Base-by-base conservation (phyloP, 2,113 vertebrate genomes). In the Pandion haliaetus region DNA sequence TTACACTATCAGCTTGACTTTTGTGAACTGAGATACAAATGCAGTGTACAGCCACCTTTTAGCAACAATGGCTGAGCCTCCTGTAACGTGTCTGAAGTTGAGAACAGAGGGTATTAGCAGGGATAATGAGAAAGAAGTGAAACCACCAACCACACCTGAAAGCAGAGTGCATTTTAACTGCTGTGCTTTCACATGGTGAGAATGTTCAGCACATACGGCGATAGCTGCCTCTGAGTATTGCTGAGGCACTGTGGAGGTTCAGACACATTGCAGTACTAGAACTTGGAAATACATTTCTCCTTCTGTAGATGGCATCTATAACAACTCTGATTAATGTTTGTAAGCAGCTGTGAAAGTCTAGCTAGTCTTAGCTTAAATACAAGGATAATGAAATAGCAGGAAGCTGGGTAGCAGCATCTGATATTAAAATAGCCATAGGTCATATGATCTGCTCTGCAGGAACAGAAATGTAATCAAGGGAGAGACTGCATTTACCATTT, bases 1-100 rank as follows among this genome's bases (percentile, higher is more conserved):
- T 86, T 94, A 90, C 79, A 84, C 47, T 63, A 88, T 67, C 93
- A 91, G 72, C 80, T 92, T 72, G 26, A 34, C 86, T 97, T 71
- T 8, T 88, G 84, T 77, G 57, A 90, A 54, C 36, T 14, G 63
- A 87, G 84, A 84, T 93, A 80, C 6, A 58, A 72, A 54, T 28
- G 40, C 54, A 63, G 78, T 23, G 62, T 77, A 82, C 93, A 94
- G 80, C 13, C 88, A 71, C 67, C 77, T 90, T 86, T 86, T 49
- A 84, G 86, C 57, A 52, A 85, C 67, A 74, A 19, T 3, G 65
- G 24, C 55, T 59, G 31, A 86, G 82, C 67, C 44, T 25, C 50
- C 73, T 36, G 78, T 44, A 58, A 77, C 0, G 3, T 23, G 52
- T 70, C 90, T 67, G 72, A 74, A 63, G 76, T 38, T 52, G 57